These are phyloP conservation scores for Tholera decimalis DNA, from an alignment of 2,888 invertebrate genomes.

Conservation along the genomic window DNA sequence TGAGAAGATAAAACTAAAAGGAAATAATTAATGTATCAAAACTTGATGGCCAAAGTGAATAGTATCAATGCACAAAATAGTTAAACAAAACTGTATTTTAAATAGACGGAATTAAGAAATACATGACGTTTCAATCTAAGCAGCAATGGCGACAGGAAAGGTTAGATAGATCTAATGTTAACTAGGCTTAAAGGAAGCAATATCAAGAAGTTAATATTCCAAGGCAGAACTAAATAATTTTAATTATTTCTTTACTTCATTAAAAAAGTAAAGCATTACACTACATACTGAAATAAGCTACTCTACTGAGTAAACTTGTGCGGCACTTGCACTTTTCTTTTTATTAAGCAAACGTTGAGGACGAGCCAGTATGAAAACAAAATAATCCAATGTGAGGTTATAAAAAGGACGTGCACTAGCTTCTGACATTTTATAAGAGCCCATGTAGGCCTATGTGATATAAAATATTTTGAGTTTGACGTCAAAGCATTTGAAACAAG, in stretches of 20 bases:
- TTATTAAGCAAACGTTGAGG: neutral
- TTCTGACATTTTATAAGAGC: too few species aligned
- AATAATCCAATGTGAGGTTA: constrained; percentile 4
- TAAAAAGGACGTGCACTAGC: constrained; percentile 10
- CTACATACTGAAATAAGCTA: neutral
- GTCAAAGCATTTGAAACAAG: constrained; percentile 15
- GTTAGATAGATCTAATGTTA: constrained; percentile 18
- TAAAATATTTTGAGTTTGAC: too few species aligned
- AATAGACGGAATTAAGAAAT: constrained; percentile 22
- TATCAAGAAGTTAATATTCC: neutral
- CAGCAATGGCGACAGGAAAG: constrained; percentile 8
- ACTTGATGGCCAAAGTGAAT: constrained; percentile 32
- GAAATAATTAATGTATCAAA: constrained; percentile 30
- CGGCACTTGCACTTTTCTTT: neutral
- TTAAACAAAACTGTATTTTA: too few species aligned
- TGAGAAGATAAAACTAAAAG: constrained; percentile 45
- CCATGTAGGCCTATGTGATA: too few species aligned
- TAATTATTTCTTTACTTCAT: too few species aligned
- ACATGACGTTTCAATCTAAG: constrained; percentile 7
- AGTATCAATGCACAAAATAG: constrained; percentile 15
- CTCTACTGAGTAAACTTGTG: neutral
- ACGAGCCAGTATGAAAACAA: neutral
- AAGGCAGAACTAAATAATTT: neutral
- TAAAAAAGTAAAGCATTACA: too few species aligned
- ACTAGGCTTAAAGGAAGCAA: constrained; percentile 9